Conservation (phyloP, 2,797 vertebrate genomes). For the Ispidina lecontei region DNA sequence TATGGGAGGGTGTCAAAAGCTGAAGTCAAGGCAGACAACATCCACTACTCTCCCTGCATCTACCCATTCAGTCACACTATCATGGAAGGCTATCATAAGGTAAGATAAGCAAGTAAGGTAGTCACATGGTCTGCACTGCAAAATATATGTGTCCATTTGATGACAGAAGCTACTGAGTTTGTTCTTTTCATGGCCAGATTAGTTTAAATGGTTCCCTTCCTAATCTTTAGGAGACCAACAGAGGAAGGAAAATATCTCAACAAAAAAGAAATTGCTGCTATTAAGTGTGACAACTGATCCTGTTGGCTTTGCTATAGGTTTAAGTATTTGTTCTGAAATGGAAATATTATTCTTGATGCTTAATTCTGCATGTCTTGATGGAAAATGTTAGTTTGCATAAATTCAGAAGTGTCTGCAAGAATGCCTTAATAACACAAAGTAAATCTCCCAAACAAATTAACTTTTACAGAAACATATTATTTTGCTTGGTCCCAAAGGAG, state of each 20-base stretch:
- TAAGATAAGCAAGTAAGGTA: neutral
- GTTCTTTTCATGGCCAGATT: neutral
- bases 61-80: too few relatives aligned
- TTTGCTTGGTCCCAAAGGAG: neutral
- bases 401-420: constrained; percentile 4
- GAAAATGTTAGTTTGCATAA: constrained; percentile 29
- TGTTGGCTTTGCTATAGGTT: neutral
- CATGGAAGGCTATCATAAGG: too few relatives aligned
- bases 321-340: neutral
- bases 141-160: neutral
- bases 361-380: constrained; percentile 10
- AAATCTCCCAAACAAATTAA: constrained; percentile 35
- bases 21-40: too few relatives aligned
- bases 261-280: neutral
- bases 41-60: too few relatives aligned
- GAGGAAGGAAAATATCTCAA: neutral
- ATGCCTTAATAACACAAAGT: neutral
- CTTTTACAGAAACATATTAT: constrained; percentile 17
- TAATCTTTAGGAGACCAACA: too few relatives aligned
- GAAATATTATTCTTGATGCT: neutral
- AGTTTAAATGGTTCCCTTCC: neutral
- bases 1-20: too few relatives aligned
- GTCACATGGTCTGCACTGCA: neutral
- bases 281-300: neutral
- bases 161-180: neutral